A percentile compares a stretch with the other conserved stretches of the same genome.
Evolutionary conservation across 2,888 invertebrate genomes (phyloP).

Genomic region (Drosophila helvetica): DNA sequence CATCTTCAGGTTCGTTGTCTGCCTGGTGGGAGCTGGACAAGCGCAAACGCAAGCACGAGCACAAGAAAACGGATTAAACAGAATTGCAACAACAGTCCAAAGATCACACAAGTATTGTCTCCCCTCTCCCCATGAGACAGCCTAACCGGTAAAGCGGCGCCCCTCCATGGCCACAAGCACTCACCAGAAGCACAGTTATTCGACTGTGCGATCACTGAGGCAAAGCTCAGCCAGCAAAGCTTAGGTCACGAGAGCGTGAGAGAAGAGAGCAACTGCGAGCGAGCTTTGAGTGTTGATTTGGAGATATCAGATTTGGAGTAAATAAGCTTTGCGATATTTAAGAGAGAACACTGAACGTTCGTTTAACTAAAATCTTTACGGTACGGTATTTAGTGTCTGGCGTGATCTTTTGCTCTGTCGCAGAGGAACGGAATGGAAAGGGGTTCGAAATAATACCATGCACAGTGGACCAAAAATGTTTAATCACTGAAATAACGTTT

Average conservation of each 20-base stretch:
- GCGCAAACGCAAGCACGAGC: no score
- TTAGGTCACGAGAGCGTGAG: background rate
- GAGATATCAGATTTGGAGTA: no score
- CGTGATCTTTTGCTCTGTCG: background rate
- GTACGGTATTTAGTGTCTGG: background rate
- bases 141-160: background rate
- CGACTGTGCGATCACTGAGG: constrained; percentile 29
- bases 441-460: background rate
- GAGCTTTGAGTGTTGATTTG: no score
- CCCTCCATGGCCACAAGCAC: constrained; percentile 2
- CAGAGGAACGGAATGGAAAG: background rate
- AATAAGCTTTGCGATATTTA: background rate
- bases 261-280: background rate
- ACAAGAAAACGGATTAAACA: background rate
- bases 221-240: constrained; percentile 31
- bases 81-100: constrained; percentile 15
- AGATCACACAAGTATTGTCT: constrained; percentile 8
- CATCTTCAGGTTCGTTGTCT: constrained; percentile 66
- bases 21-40: constrained; percentile 39
- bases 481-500: background rate
- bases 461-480: background rate
- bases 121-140: background rate
- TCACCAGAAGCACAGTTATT: constrained; percentile 28
- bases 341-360: no score
- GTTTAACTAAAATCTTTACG: background rate